phyloP scores from a whole-genome alignment of 1,140 invertebrate genomes.

The Panagrolaimus sp. region DNA sequence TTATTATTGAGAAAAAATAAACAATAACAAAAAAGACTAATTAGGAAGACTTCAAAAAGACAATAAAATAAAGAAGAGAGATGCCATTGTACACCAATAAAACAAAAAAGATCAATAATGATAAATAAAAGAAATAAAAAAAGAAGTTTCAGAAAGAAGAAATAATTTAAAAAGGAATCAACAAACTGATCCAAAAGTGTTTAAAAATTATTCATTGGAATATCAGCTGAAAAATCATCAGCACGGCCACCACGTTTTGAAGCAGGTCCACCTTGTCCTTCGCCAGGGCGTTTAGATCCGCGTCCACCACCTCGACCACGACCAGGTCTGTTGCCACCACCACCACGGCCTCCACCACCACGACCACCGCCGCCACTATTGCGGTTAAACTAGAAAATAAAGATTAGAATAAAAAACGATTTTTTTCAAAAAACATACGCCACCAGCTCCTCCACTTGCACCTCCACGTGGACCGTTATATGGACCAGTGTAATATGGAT shows the following conservation, averaged over 20 bases:
- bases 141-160: background rate
- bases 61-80: too few relatives aligned
- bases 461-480: conserved; percentile 16
- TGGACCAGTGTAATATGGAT: conserved; percentile 17
- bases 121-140: too few relatives aligned
- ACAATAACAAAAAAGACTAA: too few relatives aligned
- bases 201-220: conserved; percentile 32
- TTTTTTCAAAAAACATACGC: background rate
- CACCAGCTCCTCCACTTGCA: conserved; percentile 13
- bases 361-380: conserved; percentile 16
- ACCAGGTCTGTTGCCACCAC: background rate
- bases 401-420: too few relatives aligned
- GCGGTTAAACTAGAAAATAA: conserved; percentile 9
- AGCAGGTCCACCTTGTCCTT: conserved; percentile 45
- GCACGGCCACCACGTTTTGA: conserved; percentile 48
- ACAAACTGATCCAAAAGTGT: background rate
- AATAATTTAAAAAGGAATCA: conserved; percentile 3
- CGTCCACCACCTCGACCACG: conserved; percentile 28
- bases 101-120: too few relatives aligned
- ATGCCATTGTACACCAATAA: too few relatives aligned
- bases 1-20: too few relatives aligned
- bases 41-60: too few relatives aligned
- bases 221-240: conserved; percentile 34
- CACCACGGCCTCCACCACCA: conserved; percentile 21
- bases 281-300: conserved; percentile 24